Base-by-base conservation (phyloP, 2,888 invertebrate species). In the Drosophila greeni region DNA sequence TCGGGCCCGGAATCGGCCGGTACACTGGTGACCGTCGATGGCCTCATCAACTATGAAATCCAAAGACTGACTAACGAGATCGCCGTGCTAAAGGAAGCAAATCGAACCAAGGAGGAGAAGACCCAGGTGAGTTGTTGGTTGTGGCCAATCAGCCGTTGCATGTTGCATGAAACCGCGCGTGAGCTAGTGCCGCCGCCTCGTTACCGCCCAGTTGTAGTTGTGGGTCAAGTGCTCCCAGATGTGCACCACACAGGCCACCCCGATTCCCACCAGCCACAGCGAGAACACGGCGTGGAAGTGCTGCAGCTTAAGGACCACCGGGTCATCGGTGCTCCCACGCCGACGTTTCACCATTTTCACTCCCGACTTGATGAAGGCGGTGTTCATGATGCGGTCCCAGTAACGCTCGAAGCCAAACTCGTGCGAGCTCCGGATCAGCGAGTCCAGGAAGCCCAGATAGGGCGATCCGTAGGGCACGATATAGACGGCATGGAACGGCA, bases 91-190 rank as follows among this genome's bases (percentile, higher is more conserved):
- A 92, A 91, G 84, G 90, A 91, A 85, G 90, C 90, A 56, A 92
- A 92, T 82, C 92, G 90, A 89, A 90, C 90, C 86, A 91, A 93
- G 88, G 92, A 92, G 87, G 92, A 92, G 87, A 92, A 92, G 90
- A 89, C 92, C 86, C 92, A 92, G 91, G 93, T 93, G 79, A 53
- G 68, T 14, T 18, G 23, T 20, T 20, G n/a, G 42, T 5, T 34
- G 36, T 33, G 11, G 20, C 34, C 16, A 33, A 36, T 37, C 42
- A 24, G 36, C 14, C 56, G 14, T 60, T 53, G 53, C 65, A 36
- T 62, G 64, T 33, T 62, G 62, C 62, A 64, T 64, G 56, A 51
- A 26, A 16, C n/a, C n/a, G 33, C 40, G 20, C 36, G 37, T 31
- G 20, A 16, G 26, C 29, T 64, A 51, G 53, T 55, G 64, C 31